Evolutionary conservation across 2,797 vertebrate genomes (phyloP), one percentile per base, ranked within the genome.

Genomic region (Pseudocheirus occidentalis): DNA sequence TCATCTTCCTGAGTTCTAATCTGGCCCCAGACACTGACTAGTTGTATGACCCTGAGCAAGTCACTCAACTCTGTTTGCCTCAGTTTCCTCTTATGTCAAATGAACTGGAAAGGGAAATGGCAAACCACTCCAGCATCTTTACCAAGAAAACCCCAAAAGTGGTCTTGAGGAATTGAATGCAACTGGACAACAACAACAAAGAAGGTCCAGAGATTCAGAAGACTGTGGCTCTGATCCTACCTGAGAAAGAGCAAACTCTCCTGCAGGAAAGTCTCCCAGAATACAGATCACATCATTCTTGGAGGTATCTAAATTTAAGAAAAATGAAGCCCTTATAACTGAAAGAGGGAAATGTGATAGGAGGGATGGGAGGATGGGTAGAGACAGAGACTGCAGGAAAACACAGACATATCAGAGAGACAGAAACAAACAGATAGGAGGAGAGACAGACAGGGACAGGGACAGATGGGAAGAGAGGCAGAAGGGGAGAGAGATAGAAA

Each of bases 341-440:
- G 73, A 81, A 81, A 46, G 21, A 21, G 6, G 73, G 40, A 81
- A 81, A 10, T 81, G 40, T 46, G 18, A 21, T 14, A 94, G 6
- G 3, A 97, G 96, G 97, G 96, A 97, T 92, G 94, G 96, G 94
- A 91, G 97, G 95, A 98, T 59, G 50, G 21, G 40, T 24, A n/a
- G 27, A 92, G 91, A 58, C 52, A 59, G 55, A 31, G 50, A 91
- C 11, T 40, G 57, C 3, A n/a, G 10, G 21, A 92, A 62, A 89
- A 92, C 4, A 73, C 93, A 50, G 56, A 18, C 10, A 21, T 14
- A 7, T 6, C 18, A 12, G 31, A n/a, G 18, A 40, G 73, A 58
- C 9, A 46, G 57, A 66, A 46, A 55, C 28, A 93, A 46, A 29
- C 92, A n/a, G 59, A 89, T n/a, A 59, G 52, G 62, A n/a, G 1